Percentiles rank a stretch among this genome's conserved stretches.
Evolutionary conservation across 2,797 vertebrate genomes (phyloP).

Genomic region (Lagodon rhomboides): DNA sequence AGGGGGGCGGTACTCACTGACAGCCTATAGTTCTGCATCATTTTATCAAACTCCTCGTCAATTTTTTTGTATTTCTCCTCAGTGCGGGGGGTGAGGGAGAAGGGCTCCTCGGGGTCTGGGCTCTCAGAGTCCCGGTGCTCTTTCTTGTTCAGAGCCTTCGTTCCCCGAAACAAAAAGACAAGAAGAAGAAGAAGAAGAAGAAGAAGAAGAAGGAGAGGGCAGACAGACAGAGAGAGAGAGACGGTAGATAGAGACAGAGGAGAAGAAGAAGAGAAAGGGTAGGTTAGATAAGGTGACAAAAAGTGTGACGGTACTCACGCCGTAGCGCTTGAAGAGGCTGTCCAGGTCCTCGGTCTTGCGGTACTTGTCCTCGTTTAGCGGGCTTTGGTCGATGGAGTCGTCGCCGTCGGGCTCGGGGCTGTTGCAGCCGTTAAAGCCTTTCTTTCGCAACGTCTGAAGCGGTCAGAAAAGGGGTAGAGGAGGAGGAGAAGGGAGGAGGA

Average conservation of each 20-base stretch:
- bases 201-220: slow-evolving; percentile 25
- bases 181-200: slow-evolving; percentile 21
- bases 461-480: slow-evolving; percentile 65
- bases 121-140: slow-evolving; percentile 98
- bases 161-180: slow-evolving; percentile 71
- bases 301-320: slow-evolving; percentile 91
- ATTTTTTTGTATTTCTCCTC: slow-evolving; percentile 99
- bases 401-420: slow-evolving; percentile 98
- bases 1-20: slow-evolving; percentile 93
- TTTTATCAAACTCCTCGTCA: slow-evolving; percentile 99
- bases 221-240: slow-evolving; percentile 55
- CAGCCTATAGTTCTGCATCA: slow-evolving; percentile 99
- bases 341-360: slow-evolving; percentile 97
- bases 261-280: slow-evolving; percentile 70
- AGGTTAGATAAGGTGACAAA: slow-evolving; percentile 75
- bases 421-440: slow-evolving; percentile 99
- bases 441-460: slow-evolving; percentile 98
- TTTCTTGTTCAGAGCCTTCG: slow-evolving; percentile 99
- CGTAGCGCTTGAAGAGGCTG: slow-evolving; percentile 97
- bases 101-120: slow-evolving; percentile 96
- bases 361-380: slow-evolving; percentile 96
- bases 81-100: slow-evolving; percentile 98
- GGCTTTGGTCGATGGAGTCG: slow-evolving; percentile 98
- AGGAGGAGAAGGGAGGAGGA: slow-evolving; percentile 62
- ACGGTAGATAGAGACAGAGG: slow-evolving; percentile 54